Base-by-base conservation (phyloP, 2,888 invertebrate species). In the Alloscopus bannaensis region DNA sequence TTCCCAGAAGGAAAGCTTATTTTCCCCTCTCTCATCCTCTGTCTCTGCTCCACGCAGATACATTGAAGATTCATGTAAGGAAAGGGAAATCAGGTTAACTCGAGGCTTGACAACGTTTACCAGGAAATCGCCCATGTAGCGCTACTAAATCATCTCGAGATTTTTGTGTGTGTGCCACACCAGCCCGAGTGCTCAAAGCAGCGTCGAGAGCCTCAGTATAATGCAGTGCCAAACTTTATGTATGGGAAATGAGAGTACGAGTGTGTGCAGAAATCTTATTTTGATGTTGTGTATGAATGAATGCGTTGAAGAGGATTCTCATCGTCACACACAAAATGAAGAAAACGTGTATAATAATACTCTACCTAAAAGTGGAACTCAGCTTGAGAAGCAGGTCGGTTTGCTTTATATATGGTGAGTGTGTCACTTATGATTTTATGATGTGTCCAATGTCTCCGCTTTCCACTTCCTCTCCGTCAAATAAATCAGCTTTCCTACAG, bases 351-450 rank as follows among this genome's bases (percentile, higher is more conserved):
- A n/a, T n/a, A n/a, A n/a, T n/a, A n/a, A n/a, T n/a, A n/a, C n/a
- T n/a, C n/a, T n/a, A n/a, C n/a, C n/a, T n/a, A n/a, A n/a, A n/a
- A n/a, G n/a, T n/a, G n/a, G n/a, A n/a, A n/a, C n/a, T n/a, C n/a
- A n/a, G n/a, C n/a, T n/a, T n/a, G n/a, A n/a, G n/a, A n/a, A n/a
- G n/a, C n/a, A n/a, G n/a, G 36, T 36, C 36, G 13, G 11, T 47
- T n/a, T 47, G 8, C 47, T 13, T 6, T 6, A n/a, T n/a, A n/a
- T 47, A 47, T n/a, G n/a, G 8, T 13, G 18, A n/a, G 11, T 36
- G 42, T 66, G 66, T 29, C 50, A 65, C 50, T 52, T 66, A 66
- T 50, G 52, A 66, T 31, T 66, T 66, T 66, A 55, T 68, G 66
- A 36, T 26, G 40, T 68, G 55, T 68, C 26, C 68, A 42, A 52